Percentiles rank a stretch among this genome's conserved stretches.
phyloP scores from a whole-genome alignment of 2,797 vertebrate species.

The Aplochiton taeniatus region DNA sequence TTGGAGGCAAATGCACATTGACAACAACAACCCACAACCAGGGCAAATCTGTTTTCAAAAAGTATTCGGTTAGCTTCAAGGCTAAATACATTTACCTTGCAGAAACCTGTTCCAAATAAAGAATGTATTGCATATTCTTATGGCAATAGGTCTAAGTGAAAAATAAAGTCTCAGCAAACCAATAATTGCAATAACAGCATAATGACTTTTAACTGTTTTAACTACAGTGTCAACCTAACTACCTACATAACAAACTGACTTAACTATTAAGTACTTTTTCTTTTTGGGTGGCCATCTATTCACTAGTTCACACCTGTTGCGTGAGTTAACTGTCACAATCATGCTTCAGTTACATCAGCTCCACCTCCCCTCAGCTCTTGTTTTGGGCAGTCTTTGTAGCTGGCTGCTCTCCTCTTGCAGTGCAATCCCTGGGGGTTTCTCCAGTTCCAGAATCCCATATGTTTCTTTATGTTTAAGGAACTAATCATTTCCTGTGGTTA shows the following conservation, averaged over 20 bases:
- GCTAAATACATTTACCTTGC: slow-evolving; percentile 14
- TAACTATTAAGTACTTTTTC: neutral
- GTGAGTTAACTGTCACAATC: slow-evolving; percentile 58
- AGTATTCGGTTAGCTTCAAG: slow-evolving; percentile 25
- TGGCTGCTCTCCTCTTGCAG: slow-evolving; percentile 46
- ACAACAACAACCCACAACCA: slow-evolving; percentile 52
- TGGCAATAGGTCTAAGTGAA: slow-evolving; percentile 38
- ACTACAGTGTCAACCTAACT: neutral
- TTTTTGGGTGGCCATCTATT: slow-evolving; percentile 43
- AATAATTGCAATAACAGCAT: neutral
- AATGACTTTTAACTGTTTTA: neutral
- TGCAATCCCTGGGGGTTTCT: slow-evolving; percentile 57
- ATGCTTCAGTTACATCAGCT: slow-evolving; percentile 32
- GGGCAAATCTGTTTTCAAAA: slow-evolving; percentile 51
- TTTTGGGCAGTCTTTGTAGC: slow-evolving; percentile 65
- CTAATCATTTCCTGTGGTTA: slow-evolving; percentile 67
- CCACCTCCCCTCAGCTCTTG: slow-evolving; percentile 57
- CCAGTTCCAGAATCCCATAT: slow-evolving; percentile 70
- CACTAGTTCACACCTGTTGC: slow-evolving; percentile 77
- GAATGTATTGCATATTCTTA: slow-evolving; percentile 23
- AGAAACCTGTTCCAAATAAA: slow-evolving; percentile 21
- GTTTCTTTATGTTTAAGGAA: slow-evolving; percentile 63
- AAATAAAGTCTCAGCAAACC: neutral
- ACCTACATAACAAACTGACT: neutral
- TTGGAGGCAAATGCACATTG: slow-evolving; percentile 21